phyloP scores from a whole-genome alignment of 2,113 vertebrate species.

The Psephotus haematonotus region DNA sequence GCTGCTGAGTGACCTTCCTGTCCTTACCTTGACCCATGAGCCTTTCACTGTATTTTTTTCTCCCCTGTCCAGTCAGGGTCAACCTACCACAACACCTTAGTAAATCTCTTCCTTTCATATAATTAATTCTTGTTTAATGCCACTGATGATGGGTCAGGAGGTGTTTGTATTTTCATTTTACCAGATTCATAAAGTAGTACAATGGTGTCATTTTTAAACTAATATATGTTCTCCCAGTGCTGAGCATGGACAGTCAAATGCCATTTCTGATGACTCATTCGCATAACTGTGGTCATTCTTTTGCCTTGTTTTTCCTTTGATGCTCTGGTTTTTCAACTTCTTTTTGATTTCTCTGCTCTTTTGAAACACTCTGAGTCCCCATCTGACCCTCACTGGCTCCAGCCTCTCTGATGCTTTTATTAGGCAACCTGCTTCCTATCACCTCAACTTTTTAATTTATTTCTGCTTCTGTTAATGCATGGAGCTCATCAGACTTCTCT shows the following conservation, averaged over 20 bases:
- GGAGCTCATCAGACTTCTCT: background rate
- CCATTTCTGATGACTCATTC: background rate
- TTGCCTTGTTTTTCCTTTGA: background rate
- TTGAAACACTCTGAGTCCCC: background rate
- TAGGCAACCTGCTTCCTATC: background rate
- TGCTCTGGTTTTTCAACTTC: conserved; percentile 11
- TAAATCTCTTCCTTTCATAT: background rate
- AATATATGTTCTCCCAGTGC: background rate
- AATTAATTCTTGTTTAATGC: background rate
- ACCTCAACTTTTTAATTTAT: background rate
- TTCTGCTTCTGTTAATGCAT: background rate
- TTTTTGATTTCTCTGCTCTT: background rate
- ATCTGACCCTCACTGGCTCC: background rate
- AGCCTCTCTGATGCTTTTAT: background rate
- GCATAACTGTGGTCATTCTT: background rate
- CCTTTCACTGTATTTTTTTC: background rate
- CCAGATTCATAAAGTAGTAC: background rate
- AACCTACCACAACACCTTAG: background rate
- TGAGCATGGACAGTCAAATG: background rate
- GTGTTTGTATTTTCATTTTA: background rate
- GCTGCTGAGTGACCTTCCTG: background rate
- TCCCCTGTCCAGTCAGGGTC: background rate
- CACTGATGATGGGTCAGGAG: background rate
- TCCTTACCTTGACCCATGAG: rapidly evolving
- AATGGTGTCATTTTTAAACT: background rate